These are phyloP conservation scores for Plestiodon gilberti DNA, from an alignment of 2,113 vertebrate species.

Conservation along the genomic window DNA sequence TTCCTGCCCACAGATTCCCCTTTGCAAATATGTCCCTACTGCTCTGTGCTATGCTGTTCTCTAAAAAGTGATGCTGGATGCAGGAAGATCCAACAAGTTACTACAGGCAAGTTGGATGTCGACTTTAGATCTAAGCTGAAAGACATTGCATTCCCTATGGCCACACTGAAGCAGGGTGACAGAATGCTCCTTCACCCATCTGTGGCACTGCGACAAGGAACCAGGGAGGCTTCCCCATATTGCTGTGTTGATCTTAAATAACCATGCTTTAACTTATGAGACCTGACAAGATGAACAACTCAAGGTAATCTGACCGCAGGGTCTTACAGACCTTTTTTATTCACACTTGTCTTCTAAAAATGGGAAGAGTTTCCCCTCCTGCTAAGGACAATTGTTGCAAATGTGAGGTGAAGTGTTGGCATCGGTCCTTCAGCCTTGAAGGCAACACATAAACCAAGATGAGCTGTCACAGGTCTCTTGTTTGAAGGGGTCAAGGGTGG, in stretches of 20 bases:
- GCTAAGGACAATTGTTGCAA: slow-evolving; percentile 44
- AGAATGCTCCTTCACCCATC: slow-evolving; percentile 26
- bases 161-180: not conserved
- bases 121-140: slow-evolving; percentile 13
- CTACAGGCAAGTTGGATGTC: not conserved
- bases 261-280: slow-evolving; percentile 45
- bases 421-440: slow-evolving; percentile 21
- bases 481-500: not conserved
- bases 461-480: slow-evolving; percentile 47
- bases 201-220: not conserved
- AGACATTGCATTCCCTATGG: slow-evolving; percentile 38
- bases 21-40: not conserved
- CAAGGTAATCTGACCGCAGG: slow-evolving; percentile 54
- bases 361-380: slow-evolving; percentile 27
- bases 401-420: slow-evolving; percentile 51
- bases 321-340: slow-evolving; percentile 29
- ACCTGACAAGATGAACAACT: not conserved
- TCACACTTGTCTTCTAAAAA: slow-evolving; percentile 60
- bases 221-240: slow-evolving; percentile 56
- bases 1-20: not conserved
- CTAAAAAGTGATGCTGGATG: not conserved
- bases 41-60: not conserved
- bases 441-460: slow-evolving; percentile 41
- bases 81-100: not conserved
- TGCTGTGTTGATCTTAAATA: slow-evolving; percentile 51